Base-by-base conservation (phyloP, 92 coral and sea anemone species). In the Hydrozoanthus gracilis region DNA sequence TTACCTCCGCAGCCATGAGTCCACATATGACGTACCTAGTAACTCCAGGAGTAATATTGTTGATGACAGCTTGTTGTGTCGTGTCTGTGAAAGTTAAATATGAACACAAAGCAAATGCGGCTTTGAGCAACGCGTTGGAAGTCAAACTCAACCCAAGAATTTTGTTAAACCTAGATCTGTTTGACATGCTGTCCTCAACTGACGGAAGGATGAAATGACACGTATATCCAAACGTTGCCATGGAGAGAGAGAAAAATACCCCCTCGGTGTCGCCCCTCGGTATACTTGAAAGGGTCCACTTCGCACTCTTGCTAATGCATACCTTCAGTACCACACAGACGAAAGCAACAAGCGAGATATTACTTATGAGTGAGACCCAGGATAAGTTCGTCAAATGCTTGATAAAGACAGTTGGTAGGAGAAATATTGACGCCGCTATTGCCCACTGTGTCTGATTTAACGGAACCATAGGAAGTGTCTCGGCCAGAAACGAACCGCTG, bases 381-480 rank as follows among this genome's bases (percentile, higher is more conserved):
- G 85, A 80, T 3, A 80, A 54, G n/a, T 60, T 80, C 3, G 61
- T 8, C 73, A 80, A 10, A 16, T 50, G 72, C 14, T 80, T 80
- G 55, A 80, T 47, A 35, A 80, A 80, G 0, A 80, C 85, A 9
- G 85, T 80, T 0, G 85, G 85, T 4, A 80, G 50, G 12, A 80
- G 85, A 17, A 16, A 61, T 4, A 27, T 52, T 14, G 85, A 48
- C 6, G 85, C 74, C 47, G 8, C 50, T 17, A 80, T 48, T 12
- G 85, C 66, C 85, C 85, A 80, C 74, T 64, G 15, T 66, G 61
- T 65, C 75, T 80, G 85, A 65, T 80, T 74, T 60, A 80, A 15
- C 4, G 85, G 85, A 49, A 80, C 17, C 85, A 80, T 65, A 18
- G 85, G 85, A 60, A 80, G 70, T 65, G 85, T 80, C 85, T 80